Evolutionary conservation across 1,140 invertebrate species (phyloP).

Genomic region (Drosophila parabipectinata): DNA sequence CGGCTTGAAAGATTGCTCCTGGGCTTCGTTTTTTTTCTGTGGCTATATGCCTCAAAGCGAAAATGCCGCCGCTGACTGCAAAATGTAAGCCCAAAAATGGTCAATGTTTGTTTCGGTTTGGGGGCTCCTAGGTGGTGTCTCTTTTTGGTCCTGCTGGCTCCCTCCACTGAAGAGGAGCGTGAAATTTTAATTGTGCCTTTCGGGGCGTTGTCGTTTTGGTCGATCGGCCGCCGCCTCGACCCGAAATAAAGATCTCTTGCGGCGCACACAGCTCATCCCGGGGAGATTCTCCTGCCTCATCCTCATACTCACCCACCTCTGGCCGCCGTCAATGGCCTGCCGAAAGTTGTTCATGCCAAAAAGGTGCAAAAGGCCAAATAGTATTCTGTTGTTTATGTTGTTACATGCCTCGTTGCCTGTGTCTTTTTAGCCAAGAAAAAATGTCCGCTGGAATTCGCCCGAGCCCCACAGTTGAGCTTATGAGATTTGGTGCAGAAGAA

Average conservation of each 20-base stretch:
- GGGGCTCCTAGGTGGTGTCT: slow-evolving; percentile 49
- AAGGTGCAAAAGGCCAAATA: slow-evolving; percentile 81
- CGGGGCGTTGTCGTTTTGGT: slow-evolving; percentile 70
- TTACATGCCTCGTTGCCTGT: slow-evolving; percentile 72
- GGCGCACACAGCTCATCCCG: slow-evolving; percentile 66
- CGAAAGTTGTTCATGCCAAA: slow-evolving; percentile 78
- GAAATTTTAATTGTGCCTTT: slow-evolving; percentile 82
- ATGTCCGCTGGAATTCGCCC: slow-evolving; percentile 58
- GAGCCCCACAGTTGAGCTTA: slow-evolving; percentile 34
- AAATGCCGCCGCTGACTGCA: slow-evolving; percentile 57
- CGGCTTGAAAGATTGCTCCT: slow-evolving; percentile 34
- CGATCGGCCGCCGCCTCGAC: slow-evolving; percentile 55
- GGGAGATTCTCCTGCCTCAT: slow-evolving; percentile 14
- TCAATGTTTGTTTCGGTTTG: slow-evolving; percentile 35
- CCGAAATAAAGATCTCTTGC: slow-evolving; percentile 77
- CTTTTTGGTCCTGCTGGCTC: slow-evolving; percentile 53
- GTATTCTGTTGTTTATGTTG: slow-evolving; percentile 81
- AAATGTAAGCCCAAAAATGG: slow-evolving; percentile 63
- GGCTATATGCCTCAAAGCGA: slow-evolving; percentile 49
- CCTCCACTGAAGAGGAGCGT: slow-evolving; percentile 50
- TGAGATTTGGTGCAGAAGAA: neutral
- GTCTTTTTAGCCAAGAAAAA: slow-evolving; percentile 59
- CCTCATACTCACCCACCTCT: neutral
- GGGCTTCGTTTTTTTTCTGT: slow-evolving; percentile 6
- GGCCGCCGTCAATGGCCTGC: slow-evolving; percentile 13